phyloP scores from a whole-genome alignment of 1,140 invertebrate genomes.

The Drusus annulatus region DNA sequence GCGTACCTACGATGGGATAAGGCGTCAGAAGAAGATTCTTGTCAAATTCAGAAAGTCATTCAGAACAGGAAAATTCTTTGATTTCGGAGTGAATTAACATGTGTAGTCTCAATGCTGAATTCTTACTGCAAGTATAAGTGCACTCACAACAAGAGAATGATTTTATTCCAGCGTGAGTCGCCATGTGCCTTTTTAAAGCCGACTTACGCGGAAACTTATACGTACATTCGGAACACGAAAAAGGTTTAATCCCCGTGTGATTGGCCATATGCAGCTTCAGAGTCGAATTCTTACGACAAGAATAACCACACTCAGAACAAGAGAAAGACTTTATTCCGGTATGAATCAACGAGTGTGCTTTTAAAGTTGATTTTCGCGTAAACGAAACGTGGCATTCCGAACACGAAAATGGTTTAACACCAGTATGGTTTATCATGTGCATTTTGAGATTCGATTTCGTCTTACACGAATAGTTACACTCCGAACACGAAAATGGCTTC shows the following conservation, averaged over 20 bases:
- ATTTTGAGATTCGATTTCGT: not conserved
- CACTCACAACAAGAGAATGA: not conserved
- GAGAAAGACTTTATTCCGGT: not conserved
- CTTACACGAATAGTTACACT: not conserved
- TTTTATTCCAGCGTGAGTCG: not conserved
- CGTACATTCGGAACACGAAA: not conserved
- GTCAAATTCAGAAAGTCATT: no score
- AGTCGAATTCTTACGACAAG: not conserved
- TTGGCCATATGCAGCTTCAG: not conserved
- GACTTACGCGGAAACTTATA: not conserved
- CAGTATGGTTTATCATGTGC: not conserved
- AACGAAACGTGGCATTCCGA: not conserved
- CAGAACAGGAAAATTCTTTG: no score
- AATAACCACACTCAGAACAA: not conserved
- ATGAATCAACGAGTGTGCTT: not conserved
- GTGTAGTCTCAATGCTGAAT: not conserved
- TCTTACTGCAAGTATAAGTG: not conserved
- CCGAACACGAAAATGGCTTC: not conserved
- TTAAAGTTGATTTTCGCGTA: not conserved
- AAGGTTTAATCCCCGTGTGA: not conserved
- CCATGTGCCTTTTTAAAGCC: not conserved
- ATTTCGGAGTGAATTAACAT: not conserved
- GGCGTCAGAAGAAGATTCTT: no score
- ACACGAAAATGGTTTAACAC: not conserved
- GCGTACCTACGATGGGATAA: no score